Evolutionary conservation across 1,140 invertebrate species (phyloP), one percentile per base, ranked within the genome.

Genomic region (Trachelipus rathkii): DNA sequence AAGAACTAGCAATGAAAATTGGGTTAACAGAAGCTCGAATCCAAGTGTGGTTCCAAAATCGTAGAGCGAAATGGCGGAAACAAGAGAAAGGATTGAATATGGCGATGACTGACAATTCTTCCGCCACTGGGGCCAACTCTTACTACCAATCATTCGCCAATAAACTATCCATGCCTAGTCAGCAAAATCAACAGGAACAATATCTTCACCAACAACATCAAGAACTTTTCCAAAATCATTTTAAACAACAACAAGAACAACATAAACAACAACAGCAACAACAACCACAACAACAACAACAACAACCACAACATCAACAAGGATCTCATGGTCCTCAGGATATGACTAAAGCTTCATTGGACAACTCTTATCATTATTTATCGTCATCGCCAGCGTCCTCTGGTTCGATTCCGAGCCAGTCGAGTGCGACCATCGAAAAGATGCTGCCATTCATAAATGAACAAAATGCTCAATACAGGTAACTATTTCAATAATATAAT

Each of bases 11-110:
- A 21, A 93, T 97, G 90, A 95, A 97, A 85, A 95, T 98, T 83
- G 94, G 95, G 82, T 87, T 99, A 79, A 98, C 95, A 44, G 96
- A 99, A 89, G 96, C 96, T 33, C 88, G 96, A 84, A 97, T 83
- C 44, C 87, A 98, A 95, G 96, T 98, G 0, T 98, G 96, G 96
- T 98, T 98, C 85, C 95, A 99, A 87, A 98, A 99, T 85, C 89
- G 96, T 43, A 88, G 96, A 77, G 96, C 96, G 80, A 98, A 98
- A 85, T 98, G 96, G 96, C 90, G 96, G 75, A 98, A 98, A 85
- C 98, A 96, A 19, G 96, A 98, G 86, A 98, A 99, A 85, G 98
- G 95, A 83, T 98, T 96, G 96, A 96, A 96, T 6, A 33, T 33
- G 33, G 33, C 33, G 1, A 33, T 33, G 33, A 91, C 90, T 71